These are phyloP conservation scores for Eledone cirrhosa DNA, from an alignment of 2,888 invertebrate species.

Conservation along the genomic window DNA sequence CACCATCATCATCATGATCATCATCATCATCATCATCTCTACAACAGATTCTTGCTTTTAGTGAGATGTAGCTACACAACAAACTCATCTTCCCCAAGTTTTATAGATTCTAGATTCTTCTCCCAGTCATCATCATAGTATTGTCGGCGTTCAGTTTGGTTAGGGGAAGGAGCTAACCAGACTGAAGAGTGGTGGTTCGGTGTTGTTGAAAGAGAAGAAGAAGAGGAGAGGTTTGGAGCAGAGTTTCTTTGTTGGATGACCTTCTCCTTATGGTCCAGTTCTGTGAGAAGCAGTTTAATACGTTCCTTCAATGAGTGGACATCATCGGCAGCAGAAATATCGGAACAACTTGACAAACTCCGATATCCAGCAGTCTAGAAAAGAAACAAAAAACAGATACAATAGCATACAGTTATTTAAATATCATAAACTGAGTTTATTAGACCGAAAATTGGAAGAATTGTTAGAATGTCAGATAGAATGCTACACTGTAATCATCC, in stretches of 20 bases:
- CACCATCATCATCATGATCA: no score
- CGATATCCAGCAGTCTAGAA: background rate
- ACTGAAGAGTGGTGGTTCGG: background rate
- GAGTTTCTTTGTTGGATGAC: background rate
- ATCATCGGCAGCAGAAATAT: constrained; percentile 6
- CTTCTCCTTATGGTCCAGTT: constrained; percentile 17
- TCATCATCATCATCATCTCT: no score
- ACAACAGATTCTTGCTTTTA: no score
- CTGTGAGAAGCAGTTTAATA: constrained; percentile 14
- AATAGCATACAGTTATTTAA: no score
- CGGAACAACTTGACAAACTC: background rate
- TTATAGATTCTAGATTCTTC: constrained; percentile 12
- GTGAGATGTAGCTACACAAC: background rate
- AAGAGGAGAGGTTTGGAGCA: background rate
- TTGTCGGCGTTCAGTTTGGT: background rate
- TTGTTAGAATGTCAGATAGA: no score
- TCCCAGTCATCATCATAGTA: constrained; percentile 12
- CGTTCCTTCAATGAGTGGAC: constrained; percentile 17
- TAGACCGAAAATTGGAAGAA: no score
- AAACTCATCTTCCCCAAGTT: constrained; percentile 26
- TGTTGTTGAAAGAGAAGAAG: background rate
- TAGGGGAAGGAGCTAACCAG: background rate
- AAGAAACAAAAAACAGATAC: no score
- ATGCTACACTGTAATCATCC: no score
- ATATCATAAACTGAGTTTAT: no score